Evolutionary conservation across 2,113 vertebrate genomes (phyloP).

Genomic region (Phrynosoma blainvillii): DNA sequence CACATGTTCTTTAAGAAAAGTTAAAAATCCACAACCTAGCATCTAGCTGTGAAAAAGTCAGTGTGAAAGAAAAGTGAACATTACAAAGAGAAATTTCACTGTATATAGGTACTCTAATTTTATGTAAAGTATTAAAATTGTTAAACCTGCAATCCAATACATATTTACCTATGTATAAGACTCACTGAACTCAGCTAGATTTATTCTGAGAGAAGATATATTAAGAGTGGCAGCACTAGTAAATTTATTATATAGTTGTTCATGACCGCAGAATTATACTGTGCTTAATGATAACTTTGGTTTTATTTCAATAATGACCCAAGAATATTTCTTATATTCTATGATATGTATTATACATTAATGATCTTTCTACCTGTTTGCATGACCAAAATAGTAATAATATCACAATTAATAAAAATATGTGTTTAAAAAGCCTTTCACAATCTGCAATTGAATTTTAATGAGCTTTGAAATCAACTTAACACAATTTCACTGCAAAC

Average conservation of each 20-base stretch:
- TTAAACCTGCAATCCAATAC: neutral
- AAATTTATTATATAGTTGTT: slow-evolving; percentile 45
- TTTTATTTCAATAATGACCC: slow-evolving; percentile 69
- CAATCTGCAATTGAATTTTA: slow-evolving; percentile 52
- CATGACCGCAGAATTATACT: slow-evolving; percentile 62
- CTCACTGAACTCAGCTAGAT: neutral
- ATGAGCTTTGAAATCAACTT: slow-evolving; percentile 55
- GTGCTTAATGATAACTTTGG: slow-evolving; percentile 60
- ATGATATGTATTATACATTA: slow-evolving; percentile 68
- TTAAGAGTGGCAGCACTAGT: neutral
- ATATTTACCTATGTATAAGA: neutral
- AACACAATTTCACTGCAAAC: slow-evolving; percentile 51
- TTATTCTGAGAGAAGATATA: neutral
- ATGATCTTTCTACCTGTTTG: slow-evolving; percentile 69
- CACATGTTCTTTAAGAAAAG: neutral
- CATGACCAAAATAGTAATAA: slow-evolving; percentile 20
- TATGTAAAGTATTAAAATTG: neutral
- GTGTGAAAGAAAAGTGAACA: slow-evolving; percentile 20
- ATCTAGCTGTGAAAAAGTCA: neutral
- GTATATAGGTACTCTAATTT: neutral
- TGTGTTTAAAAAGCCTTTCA: slow-evolving; percentile 45
- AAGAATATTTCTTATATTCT: slow-evolving; percentile 61
- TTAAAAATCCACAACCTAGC: neutral
- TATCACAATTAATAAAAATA: no score
- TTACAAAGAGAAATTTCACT: slow-evolving; percentile 8